Percentiles rank a stretch among this genome's conserved stretches.
Evolutionary conservation across 1,140 invertebrate genomes (phyloP).

Genomic region (Onthophagus taurus): DNA sequence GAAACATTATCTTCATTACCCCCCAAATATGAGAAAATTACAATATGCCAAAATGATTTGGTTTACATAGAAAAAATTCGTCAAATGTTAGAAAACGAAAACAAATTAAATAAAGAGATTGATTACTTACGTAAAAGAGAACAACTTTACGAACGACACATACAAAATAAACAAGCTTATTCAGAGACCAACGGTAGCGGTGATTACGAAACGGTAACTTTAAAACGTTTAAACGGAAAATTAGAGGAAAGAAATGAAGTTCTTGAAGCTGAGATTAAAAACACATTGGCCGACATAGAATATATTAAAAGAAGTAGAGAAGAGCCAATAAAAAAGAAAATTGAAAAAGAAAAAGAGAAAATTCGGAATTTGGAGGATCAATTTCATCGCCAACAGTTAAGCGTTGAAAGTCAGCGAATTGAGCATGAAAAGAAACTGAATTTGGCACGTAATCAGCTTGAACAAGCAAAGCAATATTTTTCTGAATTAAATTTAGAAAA

Average conservation of each 20-base stretch:
- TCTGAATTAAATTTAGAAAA: conserved; percentile 24
- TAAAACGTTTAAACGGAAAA: conserved; percentile 20
- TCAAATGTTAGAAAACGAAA: no score
- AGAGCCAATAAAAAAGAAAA: conserved; percentile 16
- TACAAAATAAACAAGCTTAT: no score
- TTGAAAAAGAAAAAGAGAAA: conserved; percentile 20
- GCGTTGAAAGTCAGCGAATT: conserved; percentile 19
- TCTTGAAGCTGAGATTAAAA: conserved; percentile 25
- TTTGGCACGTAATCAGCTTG: conserved; percentile 24
- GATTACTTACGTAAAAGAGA: no score
- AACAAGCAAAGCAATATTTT: conserved; percentile 21
- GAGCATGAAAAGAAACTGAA: conserved; percentile 20
- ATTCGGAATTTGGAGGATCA: conserved; percentile 22
- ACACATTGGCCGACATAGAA: conserved; percentile 26
- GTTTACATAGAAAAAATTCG: no score
- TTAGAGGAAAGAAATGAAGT: conserved; percentile 26
- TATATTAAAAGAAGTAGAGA: conserved; percentile 29
- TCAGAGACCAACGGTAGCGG: no score
- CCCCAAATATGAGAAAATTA: no score
- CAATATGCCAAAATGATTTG: no score
- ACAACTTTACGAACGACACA: no score
- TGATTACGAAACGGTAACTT: conserved; percentile 11
- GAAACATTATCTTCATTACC: no score
- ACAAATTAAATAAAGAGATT: no score
- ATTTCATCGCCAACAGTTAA: conserved; percentile 17